These are phyloP conservation scores for Cylas formicarius DNA, from an alignment of 1,140 invertebrate genomes.

Conservation along the genomic window DNA sequence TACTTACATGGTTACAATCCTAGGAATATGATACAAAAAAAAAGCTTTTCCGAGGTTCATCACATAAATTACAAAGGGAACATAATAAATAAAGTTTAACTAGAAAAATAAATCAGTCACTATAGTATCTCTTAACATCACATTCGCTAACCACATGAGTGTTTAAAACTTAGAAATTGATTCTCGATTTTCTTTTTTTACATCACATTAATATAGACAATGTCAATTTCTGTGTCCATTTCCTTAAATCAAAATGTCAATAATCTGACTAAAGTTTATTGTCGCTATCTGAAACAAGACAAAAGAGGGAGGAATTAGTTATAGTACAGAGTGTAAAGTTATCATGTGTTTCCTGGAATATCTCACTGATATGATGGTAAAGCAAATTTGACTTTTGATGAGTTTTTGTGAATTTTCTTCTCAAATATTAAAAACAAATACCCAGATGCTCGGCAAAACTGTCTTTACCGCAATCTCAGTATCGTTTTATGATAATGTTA, in stretches of 20 bases:
- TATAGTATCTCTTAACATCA: slow-evolving; percentile 32
- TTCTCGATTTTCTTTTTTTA: slow-evolving; percentile 16
- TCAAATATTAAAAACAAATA: not conserved
- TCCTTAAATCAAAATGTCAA: slow-evolving; percentile 17
- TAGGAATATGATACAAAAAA: not conserved
- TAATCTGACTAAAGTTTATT: slow-evolving; percentile 33
- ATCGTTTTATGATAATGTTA: no score
- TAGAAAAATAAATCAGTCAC: slow-evolving; percentile 33
- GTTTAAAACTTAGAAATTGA: slow-evolving; percentile 6
- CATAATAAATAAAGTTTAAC: slow-evolving; percentile 9
- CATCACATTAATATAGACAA: slow-evolving; percentile 28
- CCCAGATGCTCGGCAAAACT: not conserved
- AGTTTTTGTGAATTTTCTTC: not conserved
- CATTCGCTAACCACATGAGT: slow-evolving; percentile 30
- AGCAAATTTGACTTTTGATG: not conserved
- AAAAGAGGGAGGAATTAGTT: slow-evolving; percentile 7
- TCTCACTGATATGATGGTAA: not conserved
- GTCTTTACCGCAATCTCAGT: not conserved
- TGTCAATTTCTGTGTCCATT: slow-evolving; percentile 19
- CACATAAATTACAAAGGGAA: not conserved
- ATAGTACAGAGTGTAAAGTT: not conserved
- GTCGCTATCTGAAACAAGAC: slow-evolving; percentile 33
- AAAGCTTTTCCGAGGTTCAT: not conserved
- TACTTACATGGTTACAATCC: no score
- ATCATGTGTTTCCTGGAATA: not conserved